Base-by-base conservation (phyloP, 2,888 invertebrate genomes). In the Lasioglossum villosulum region DNA sequence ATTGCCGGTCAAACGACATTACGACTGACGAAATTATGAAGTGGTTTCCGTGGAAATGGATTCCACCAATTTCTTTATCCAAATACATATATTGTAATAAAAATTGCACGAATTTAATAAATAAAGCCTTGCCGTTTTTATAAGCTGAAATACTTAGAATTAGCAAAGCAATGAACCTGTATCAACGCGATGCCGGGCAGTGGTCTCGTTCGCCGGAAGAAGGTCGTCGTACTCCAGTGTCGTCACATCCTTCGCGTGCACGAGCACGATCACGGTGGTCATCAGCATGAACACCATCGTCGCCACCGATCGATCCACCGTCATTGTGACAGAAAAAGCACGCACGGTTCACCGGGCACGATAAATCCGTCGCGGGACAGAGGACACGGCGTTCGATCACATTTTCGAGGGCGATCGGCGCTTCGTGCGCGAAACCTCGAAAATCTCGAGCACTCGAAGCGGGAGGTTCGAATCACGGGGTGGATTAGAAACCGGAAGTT, bases 221-320 rank as follows among this genome's bases (percentile, higher is more conserved):
- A 80, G 86, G 79, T 91, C 90, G 75, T 89, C 88, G 79, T 86
- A 87, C 79, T 90, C 88, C 89, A 92, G 84, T 86, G 91, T 89
- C 86, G 88, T 85, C 73, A 80, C 86, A 81, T 93, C 90, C 83
- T 89, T 90, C 59, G 89, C 89, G 80, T 89, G 90, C 80, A 91
- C 89, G 82, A 92, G 52, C 75, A 92, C 82, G 77, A 92, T 83
- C 86, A 86, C 85, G 78, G 89, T 90, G 84, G 90, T 89, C 85
- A 90, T 78, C 82, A 93, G 89, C 83, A 91, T 82, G 84, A 91
- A 81, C 87, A 91, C 83, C 88, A 92, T 79, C 91, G 88, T 90
- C 86, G 88, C 88, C 86, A 90, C 74, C 80, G 87, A 87, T 75
- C 83, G 79, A 56, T 70, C 78, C 74, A 78, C 78, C 74, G 83